These are phyloP conservation scores for Melitaea cinxia DNA, from an alignment of 1,140 invertebrate species.

Conservation along the genomic window DNA sequence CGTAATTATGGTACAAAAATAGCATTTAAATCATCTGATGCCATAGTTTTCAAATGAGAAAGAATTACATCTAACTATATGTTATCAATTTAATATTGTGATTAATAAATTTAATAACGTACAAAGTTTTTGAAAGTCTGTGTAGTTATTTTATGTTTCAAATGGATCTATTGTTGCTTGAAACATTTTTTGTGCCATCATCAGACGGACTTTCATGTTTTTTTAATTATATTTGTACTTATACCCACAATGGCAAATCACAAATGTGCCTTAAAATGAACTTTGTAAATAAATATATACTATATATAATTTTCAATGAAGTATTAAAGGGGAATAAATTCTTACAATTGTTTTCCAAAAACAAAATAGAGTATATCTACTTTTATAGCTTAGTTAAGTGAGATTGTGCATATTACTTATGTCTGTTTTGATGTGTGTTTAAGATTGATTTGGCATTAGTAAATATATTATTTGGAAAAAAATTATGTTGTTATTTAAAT, in stretches of 20 bases:
- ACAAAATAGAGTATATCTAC: constrained; percentile 65
- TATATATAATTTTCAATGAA: constrained; percentile 70
- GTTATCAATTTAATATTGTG: constrained; percentile 31
- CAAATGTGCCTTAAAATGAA: constrained; percentile 74
- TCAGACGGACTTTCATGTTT: constrained; percentile 62
- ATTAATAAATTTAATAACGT: constrained; percentile 58
- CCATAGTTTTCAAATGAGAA: constrained; percentile 24
- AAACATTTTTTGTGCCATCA: constrained; percentile 76
- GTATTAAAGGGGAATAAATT: constrained; percentile 74
- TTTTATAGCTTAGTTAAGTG: constrained; percentile 72
- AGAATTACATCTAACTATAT: constrained; percentile 14
- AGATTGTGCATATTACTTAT: constrained; percentile 80
- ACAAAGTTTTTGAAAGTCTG: constrained; percentile 67
- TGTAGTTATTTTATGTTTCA: constrained; percentile 65
- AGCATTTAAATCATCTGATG: constrained; percentile 35
- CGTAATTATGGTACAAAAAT: constrained; percentile 24
- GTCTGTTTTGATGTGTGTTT: constrained; percentile 80
- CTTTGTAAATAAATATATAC: constrained; percentile 75
- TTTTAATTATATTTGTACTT: constrained; percentile 73
- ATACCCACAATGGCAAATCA: constrained; percentile 64
- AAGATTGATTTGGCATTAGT: constrained; percentile 80
- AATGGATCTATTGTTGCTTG: constrained; percentile 51
- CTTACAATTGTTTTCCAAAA: constrained; percentile 77
- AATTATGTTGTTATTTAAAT: constrained; percentile 50
- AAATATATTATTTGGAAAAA: constrained; percentile 77